Evolutionary conservation across 2,797 vertebrate species (phyloP).

Genomic region (Etheostoma nigrum): DNA sequence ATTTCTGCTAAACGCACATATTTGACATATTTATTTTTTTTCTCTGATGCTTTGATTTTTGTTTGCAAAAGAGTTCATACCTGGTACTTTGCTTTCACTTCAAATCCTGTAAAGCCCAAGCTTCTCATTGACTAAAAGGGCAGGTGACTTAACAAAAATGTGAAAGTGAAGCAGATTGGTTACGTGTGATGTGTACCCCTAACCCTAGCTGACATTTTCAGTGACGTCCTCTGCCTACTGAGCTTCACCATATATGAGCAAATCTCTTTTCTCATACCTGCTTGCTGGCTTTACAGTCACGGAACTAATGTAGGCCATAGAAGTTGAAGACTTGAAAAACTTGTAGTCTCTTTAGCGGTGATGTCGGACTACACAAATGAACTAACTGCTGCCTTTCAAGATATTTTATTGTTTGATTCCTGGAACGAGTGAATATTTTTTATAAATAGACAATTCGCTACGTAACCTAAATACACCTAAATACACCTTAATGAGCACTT

Average conservation of each 20-base stretch:
- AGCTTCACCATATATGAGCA: constrained; percentile 5
- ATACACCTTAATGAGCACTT: not conserved
- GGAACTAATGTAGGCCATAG: not conserved
- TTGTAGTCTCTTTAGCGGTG: not conserved
- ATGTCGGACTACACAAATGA: not conserved
- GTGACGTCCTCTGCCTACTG: not conserved
- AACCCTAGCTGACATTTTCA: constrained; percentile 6
- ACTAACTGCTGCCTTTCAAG: not conserved
- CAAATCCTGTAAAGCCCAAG: not conserved
- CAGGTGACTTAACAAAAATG: not conserved
- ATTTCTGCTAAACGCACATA: not conserved
- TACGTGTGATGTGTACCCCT: not conserved
- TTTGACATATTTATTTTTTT: not conserved
- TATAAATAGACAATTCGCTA: too few species aligned
- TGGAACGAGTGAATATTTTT: too few species aligned
- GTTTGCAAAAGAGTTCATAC: not conserved
- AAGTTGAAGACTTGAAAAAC: not conserved
- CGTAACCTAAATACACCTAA: too few species aligned
- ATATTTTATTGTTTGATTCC: not conserved
- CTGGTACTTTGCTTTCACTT: not conserved
- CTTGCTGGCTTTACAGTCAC: not conserved
- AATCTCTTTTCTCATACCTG: not conserved
- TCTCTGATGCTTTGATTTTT: not conserved
- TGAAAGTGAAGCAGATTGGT: constrained; percentile 8
- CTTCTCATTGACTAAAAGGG: not conserved